These are phyloP conservation scores for Morone saxatilis DNA, from an alignment of 2,113 vertebrate genomes.

Conservation along the genomic window DNA sequence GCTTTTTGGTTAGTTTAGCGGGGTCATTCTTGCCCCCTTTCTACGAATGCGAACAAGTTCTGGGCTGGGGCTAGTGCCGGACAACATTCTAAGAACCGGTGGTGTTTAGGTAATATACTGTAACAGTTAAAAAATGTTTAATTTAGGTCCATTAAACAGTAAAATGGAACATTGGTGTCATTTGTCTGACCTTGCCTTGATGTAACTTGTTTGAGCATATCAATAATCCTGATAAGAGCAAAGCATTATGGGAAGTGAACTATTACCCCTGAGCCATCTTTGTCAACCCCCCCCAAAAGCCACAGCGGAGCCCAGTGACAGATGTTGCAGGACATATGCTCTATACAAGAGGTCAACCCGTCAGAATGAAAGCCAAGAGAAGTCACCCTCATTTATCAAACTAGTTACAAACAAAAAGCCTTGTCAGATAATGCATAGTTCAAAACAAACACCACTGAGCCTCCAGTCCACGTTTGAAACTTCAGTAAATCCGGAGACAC, in stretches of 20 bases:
- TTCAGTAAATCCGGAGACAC: background rate
- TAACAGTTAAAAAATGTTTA: background rate
- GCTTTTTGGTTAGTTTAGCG: background rate
- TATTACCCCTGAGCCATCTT: constrained; percentile 15
- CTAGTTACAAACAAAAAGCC: background rate
- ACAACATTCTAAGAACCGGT: too few species aligned
- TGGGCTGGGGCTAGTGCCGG: too few species aligned
- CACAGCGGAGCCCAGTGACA: constrained; percentile 26
- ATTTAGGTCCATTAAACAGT: background rate
- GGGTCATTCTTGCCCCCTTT: too few species aligned
- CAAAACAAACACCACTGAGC: background rate
- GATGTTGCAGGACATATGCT: constrained; percentile 38
- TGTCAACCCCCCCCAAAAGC: background rate
- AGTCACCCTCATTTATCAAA: constrained; percentile 31
- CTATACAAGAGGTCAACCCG: background rate
- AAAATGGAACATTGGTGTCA: constrained; percentile 1
- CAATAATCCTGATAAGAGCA: constrained; percentile 39
- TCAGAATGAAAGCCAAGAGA: constrained; percentile 15
- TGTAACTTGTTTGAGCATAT: constrained; percentile 1
- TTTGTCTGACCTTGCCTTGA: constrained; percentile 32
- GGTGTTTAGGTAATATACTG: background rate
- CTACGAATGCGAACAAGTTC: too few species aligned
- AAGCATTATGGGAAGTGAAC: constrained; percentile 34
- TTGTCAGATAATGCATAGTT: background rate
- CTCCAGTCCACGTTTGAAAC: background rate